Evolutionary conservation across 2,797 vertebrate genomes (phyloP).

Genomic region (Uromys caudimaculatus): DNA sequence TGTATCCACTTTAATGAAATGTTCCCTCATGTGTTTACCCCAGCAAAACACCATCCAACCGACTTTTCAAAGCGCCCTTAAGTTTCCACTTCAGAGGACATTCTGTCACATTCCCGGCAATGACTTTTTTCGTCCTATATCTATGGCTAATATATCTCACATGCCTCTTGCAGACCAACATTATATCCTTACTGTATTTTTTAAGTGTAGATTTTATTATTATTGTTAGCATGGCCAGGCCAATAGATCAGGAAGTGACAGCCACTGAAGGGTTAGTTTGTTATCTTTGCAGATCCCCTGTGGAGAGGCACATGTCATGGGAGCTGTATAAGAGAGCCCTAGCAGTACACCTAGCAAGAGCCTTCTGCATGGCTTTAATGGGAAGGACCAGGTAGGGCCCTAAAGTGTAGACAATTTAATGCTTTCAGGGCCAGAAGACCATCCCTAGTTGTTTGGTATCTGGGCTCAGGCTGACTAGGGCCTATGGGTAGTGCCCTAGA

Average conservation of each 20-base stretch:
- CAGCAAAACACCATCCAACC: no score
- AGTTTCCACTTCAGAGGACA: neutral
- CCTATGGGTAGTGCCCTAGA: neutral
- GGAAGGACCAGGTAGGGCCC: neutral
- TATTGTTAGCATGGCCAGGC: neutral
- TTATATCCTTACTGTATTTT: neutral
- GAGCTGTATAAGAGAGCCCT: neutral
- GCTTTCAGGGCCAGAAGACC: neutral
- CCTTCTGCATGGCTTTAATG: neutral
- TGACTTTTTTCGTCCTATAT: neutral
- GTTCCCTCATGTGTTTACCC: no score
- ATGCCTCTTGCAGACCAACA: neutral
- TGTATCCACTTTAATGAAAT: no score
- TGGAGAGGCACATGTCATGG: neutral
- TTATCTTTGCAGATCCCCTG: neutral
- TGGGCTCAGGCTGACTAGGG: neutral
- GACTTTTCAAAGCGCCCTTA: no score
- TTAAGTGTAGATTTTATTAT: conserved; percentile 4
- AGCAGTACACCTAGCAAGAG: neutral
- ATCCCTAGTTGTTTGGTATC: neutral
- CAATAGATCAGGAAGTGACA: neutral
- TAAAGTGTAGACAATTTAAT: neutral
- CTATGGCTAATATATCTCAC: neutral
- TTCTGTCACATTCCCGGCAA: conserved; percentile 14
- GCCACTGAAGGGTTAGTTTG: neutral